Base-by-base conservation (phyloP, 2,797 vertebrate genomes). In the Xenops minutus region DNA sequence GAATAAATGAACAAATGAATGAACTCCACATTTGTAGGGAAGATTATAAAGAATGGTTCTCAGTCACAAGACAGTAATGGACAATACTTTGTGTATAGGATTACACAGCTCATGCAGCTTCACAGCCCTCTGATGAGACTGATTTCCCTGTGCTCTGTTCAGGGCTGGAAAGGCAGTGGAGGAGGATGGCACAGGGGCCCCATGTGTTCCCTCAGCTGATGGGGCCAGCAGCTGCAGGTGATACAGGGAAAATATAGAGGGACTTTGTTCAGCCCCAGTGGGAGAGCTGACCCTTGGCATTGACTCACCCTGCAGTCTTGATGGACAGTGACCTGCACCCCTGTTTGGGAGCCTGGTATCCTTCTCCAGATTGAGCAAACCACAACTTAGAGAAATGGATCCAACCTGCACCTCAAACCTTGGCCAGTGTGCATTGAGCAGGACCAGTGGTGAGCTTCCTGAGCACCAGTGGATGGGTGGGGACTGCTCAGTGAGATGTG, bases 61-160 rank as follows among this genome's bases (percentile, higher is more conserved):
- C 46, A 44, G 83, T 62, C 69, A 84, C 8, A 3, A 34, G 69
- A 56, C 3, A 55, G 43, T 10, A 51, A 84, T 83, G n/a, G 32
- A 52, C 69, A 78, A 24, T 75, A 81, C 20, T 37, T 36, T 80
- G 41, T 29, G 17, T 34, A 20, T 34, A 62, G 69, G n/a, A 73
- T 93, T 87, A 52, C 56, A 79, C 34, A 63, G 34, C 66, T 78
- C 26, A 44, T 29, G 36, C 41, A 74, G 36, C 37, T 87, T 89
- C 56, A 58, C 29, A 37, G 61, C 43, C 27, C 49, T 88, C 36
- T 75, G 55, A 59, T 37, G 17, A 84, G n/a, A 20, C 26, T 41
- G 43, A 17, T 75, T 81, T 58, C 15, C 19, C 61, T 2, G 1
- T 41, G 19, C 24, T 51, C 37, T 79, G 36, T 41, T 67, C 2